Base-by-base conservation (phyloP, 2,888 invertebrate genomes). In the Hanleya hanleyi region DNA sequence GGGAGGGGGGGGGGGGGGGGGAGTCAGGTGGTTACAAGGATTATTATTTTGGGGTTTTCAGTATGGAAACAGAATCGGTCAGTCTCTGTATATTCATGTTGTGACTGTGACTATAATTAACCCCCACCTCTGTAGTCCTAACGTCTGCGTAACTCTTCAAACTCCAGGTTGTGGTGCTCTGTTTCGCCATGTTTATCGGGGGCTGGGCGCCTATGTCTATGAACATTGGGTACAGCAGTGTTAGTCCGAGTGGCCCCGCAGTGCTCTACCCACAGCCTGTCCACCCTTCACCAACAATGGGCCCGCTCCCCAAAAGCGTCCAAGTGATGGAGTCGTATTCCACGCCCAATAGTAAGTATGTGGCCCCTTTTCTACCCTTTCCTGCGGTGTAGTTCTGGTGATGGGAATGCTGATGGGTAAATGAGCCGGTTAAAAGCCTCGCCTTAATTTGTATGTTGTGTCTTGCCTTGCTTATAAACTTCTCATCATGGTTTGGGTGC, bases 131-230 rank as follows among this genome's bases (percentile, higher is more conserved):
- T 33, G 26, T 12, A 26, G 26, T 35, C 33, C 26, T 26, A 35
- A 32, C 18, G 15, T 2, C 12, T 4, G 33, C n/a, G 4, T 64
- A 64, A 38, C 1, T 36, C 29, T 7, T 26, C 64, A 37, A 37
- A 35, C 67, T 67, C 37, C 84, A 87, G 87, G 87, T 88, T 69
- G 78, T 87, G 76, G 87, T 88, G 67, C 82, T 88, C 77, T 87
- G 87, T 82, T 88, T 88, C 78, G 86, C 90, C 77, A 86, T 89
- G 72, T 90, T 90, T 79, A 79, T 90, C 64, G 90, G 90, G 64
- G 84, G 88, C 69, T 88, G 87, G 88, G 83, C 88, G 35, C 88
- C 90, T 32, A 82, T 84, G 50, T 85, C 83, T 65, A 82, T 86
- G 68, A 88, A 87, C 81, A 83, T 87, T 73, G 87, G 87, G 61